Evolutionary conservation across 37 sponge, comb jelly and placozoan species (phyloP).

Genomic region (Agelas oroides): DNA sequence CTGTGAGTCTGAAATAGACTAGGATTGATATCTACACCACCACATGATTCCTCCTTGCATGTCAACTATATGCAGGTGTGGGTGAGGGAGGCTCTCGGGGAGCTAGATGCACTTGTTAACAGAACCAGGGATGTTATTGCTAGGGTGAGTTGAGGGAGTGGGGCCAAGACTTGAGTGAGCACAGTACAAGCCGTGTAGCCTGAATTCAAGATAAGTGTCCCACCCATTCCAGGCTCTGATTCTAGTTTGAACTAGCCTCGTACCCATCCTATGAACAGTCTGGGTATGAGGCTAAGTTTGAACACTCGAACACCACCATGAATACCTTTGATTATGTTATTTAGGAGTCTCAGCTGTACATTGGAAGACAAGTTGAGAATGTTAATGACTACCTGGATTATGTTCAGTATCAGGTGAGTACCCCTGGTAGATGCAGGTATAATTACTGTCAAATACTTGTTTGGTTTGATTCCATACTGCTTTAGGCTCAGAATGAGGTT

Average conservation of each 20-base stretch:
- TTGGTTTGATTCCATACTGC: background rate
- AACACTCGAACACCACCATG: too few relatives aligned
- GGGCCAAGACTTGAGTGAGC: too few relatives aligned
- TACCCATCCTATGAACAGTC: too few relatives aligned
- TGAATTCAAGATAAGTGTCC: background rate
- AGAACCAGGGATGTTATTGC: background rate
- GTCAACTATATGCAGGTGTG: background rate
- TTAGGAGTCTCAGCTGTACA: slow-evolving; percentile 2
- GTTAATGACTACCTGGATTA: slow-evolving; percentile 12
- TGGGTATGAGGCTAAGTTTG: too few relatives aligned
- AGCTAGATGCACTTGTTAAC: background rate
- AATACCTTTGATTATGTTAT: background rate
- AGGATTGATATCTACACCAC: too few relatives aligned
- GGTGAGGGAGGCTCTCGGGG: background rate
- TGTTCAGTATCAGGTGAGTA: background rate
- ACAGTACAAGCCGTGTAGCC: background rate
- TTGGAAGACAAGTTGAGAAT: background rate
- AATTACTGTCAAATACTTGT: background rate
- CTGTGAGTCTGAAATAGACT: too few relatives aligned
- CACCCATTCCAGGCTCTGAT: too few relatives aligned
- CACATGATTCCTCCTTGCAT: too few relatives aligned
- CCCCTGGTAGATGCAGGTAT: background rate
- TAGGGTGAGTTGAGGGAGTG: background rate
- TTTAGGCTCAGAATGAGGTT: slow-evolving; percentile 21
- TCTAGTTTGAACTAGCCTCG: too few relatives aligned